phyloP scores from a whole-genome alignment of 2,113 vertebrate genomes.

The Oncorhynchus nerka region DNA sequence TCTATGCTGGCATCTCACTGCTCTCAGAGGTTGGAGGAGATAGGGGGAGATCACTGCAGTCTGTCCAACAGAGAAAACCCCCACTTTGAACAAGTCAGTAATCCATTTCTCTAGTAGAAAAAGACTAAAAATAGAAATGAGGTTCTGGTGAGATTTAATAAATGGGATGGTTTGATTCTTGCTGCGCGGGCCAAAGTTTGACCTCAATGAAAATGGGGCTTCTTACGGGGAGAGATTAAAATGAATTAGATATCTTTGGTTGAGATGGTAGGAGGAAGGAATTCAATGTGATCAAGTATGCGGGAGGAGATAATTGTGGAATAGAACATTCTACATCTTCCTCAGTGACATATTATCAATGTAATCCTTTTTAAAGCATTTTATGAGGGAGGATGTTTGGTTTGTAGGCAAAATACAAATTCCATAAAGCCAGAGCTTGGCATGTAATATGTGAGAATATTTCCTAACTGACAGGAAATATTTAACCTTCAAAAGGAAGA shows the following conservation, averaged over 20 bases:
- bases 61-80: no score
- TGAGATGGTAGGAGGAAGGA: slow-evolving; percentile 6
- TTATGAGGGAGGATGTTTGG: background rate
- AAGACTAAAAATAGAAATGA: background rate
- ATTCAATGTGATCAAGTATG: slow-evolving; percentile 4
- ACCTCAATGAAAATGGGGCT: background rate
- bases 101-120: background rate
- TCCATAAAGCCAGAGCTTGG: background rate
- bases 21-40: background rate
- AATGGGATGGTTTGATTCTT: background rate
- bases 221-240: slow-evolving; percentile 1
- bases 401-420: slow-evolving; percentile 19
- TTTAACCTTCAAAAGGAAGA: slow-evolving; percentile 21
- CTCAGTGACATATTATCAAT: background rate
- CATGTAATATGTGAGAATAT: slow-evolving; percentile 16
- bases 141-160: background rate
- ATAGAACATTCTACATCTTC: background rate
- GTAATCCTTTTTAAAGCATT: background rate
- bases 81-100: no score
- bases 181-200: background rate
- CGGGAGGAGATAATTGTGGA: slow-evolving; percentile 5
- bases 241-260: background rate
- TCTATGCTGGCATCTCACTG: background rate
- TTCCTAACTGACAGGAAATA: slow-evolving; percentile 23
- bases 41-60: background rate